Evolutionary conservation across 2,888 invertebrate species (phyloP), one percentile per base, ranked within the genome.

Genomic region (Balanococcus diminutus): DNA sequence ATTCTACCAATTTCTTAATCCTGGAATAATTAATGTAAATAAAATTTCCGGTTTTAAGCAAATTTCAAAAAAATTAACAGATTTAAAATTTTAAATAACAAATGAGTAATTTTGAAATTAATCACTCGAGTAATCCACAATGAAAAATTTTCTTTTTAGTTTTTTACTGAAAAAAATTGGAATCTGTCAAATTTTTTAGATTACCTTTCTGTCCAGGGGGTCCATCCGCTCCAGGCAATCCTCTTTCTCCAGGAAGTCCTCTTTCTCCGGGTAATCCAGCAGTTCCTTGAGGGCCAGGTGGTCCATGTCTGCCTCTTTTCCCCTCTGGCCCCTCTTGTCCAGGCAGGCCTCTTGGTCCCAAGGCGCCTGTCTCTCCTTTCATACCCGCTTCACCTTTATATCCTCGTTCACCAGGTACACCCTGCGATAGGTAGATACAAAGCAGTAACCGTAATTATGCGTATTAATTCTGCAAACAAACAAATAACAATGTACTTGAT

Each of bases 291-390:
- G 93, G 91, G 31, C 96, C 96, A 92, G 19, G 91, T 88, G 94
- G 92, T 0, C 96, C 95, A 87, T 95, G 91, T 89, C 95, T 95
- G 0, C 96, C 96, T 87, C 95, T 92, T 91, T 96, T 96, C 3
- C 95, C 96, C 89, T 96, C 95, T 0, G 94, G 92, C 0, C 96
- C 96, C 5, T 92, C 90, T 5, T 92, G 91, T 1, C 96, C 96
- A 0, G 95, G 95, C 11, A 94, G 89, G 28, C 96, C 96, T 87
- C 95, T 91, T 2, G 94, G 94, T 0, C 96, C 96, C 0, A 92
- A 91, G 1, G 91, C 90, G 5, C 96, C 96, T 9, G 90, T 88
- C 90, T 96, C 96, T 39, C 96, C 96, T 90, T 96, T 94, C 39
- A 91, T 91, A 8, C 96, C 96, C 0, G 90, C 88, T 88, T 96